These are phyloP conservation scores for Cepaea nemoralis DNA, from an alignment of 1,140 invertebrate species.

Conservation along the genomic window DNA sequence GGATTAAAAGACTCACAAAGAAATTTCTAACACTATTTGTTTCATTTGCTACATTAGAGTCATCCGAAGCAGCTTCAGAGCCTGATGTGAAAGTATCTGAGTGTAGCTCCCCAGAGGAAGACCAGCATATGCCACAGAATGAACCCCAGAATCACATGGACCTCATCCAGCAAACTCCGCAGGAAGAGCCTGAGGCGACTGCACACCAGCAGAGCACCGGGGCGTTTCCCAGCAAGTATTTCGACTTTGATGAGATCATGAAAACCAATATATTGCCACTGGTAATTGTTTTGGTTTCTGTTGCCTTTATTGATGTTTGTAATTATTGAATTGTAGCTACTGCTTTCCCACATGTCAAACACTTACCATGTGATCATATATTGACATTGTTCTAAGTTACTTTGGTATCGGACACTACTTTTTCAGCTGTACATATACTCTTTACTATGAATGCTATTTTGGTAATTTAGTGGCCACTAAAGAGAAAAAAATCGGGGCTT, in stretches of 20 bases:
- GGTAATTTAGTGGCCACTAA: no score
- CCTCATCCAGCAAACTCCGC: background rate
- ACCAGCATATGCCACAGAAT: background rate
- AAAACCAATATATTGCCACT: slow-evolving; percentile 74
- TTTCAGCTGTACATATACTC: no score
- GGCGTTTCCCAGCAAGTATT: slow-evolving; percentile 69
- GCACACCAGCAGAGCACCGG: background rate
- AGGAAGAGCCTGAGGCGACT: background rate
- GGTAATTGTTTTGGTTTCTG: background rate
- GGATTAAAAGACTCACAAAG: no score
- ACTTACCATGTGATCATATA: no score
- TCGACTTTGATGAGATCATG: slow-evolving; percentile 83
- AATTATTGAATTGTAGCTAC: no score
- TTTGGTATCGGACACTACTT: no score
- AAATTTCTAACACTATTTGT: background rate
- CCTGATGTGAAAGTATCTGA: slow-evolving; percentile 8
- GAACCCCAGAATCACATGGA: background rate
- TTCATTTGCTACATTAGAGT: background rate
- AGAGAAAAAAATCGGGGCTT: no score
- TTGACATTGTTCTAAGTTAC: no score
- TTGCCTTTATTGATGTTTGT: no score
- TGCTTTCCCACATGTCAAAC: no score
- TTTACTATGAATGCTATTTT: no score
- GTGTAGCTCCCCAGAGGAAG: slow-evolving; percentile 30
- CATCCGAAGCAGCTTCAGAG: slow-evolving; percentile 27